Evolutionary conservation across 53 echinoderm and acorn worm species (phyloP).

Genomic region (Crossaster papposus): DNA sequence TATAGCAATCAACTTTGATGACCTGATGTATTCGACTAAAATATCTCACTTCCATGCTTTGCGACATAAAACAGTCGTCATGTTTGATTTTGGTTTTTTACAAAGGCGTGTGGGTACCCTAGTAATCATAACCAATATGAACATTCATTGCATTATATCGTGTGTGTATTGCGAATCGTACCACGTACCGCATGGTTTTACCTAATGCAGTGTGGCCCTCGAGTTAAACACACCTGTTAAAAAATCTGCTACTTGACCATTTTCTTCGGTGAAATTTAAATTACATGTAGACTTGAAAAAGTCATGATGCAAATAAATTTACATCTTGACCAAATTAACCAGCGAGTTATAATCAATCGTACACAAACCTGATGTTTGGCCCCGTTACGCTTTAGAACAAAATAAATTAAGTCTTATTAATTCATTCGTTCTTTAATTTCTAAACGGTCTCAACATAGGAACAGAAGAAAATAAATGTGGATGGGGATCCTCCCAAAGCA

Average conservation of each 20-base stretch:
- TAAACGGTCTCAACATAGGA: no score
- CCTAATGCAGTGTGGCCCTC: neutral
- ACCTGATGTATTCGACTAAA: neutral
- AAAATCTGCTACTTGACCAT: neutral
- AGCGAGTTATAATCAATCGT: no score
- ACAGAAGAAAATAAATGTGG: no score
- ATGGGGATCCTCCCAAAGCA: no score
- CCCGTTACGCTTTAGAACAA: no score
- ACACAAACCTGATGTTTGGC: no score
- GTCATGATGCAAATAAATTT: no score
- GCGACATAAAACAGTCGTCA: slow-evolving; percentile 16
- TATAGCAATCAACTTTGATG: neutral
- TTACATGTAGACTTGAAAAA: neutral
- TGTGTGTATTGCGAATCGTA: neutral
- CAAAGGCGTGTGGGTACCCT: neutral
- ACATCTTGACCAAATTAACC: no score
- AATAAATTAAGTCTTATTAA: no score
- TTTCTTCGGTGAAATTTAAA: neutral
- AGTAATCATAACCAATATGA: slow-evolving; percentile 50
- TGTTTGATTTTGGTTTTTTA: neutral
- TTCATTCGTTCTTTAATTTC: no score
- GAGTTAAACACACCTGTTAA: neutral
- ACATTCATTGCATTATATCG: slow-evolving; percentile 11
- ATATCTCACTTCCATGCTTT: neutral
- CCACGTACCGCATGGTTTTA: neutral